Evolutionary conservation across 2,888 invertebrate species (phyloP), one percentile per base, ranked within the genome.

Genomic region (Dolichopus griseipennis): DNA sequence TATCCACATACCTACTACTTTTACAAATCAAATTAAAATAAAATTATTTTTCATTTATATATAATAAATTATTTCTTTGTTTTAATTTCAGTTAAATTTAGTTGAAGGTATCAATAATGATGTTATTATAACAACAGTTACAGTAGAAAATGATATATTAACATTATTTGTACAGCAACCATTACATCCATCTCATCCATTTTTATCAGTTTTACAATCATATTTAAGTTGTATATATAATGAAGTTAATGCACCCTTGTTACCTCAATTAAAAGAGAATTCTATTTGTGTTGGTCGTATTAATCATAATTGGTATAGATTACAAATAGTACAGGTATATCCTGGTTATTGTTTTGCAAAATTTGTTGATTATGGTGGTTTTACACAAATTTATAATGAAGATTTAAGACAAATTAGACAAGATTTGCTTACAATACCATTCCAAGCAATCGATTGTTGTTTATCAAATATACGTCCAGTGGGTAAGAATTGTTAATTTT

Each of bases 291-390:
- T 93, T 12, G 93, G 94, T 12, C 91, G 91, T 64, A 87, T 89
- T 75, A 75, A 76, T 70, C 88, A 87, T 73, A 90, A 90, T 74
- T 98, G 98, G 98, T 94, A 91, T 82, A 87, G 96, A 73, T 93
- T 92, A 18, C 90, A 92, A 83, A 89, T 95, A 67, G 85, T 91
- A 70, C 86, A 89, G 75, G 86, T 87, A 63, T 74, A 68, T 74
- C 77, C 69, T 76, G 76, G 41, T 37, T 64, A 15, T n/a, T 91
- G 92, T 74, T 86, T 93, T 72, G 89, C 97, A 68, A 91, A 91
- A 82, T 90, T 94, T 79, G 89, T 98, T 66, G 99, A 99, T 83
- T 95, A 94, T 76, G 99, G 99, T 66, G 98, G 98, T 66, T 98
- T 92, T 81, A 87, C 90, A 76, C 87, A 87, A 69, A 86, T 96